Evolutionary conservation across 1,140 invertebrate species (phyloP).

Genomic region (Steinernema khuongi): DNA sequence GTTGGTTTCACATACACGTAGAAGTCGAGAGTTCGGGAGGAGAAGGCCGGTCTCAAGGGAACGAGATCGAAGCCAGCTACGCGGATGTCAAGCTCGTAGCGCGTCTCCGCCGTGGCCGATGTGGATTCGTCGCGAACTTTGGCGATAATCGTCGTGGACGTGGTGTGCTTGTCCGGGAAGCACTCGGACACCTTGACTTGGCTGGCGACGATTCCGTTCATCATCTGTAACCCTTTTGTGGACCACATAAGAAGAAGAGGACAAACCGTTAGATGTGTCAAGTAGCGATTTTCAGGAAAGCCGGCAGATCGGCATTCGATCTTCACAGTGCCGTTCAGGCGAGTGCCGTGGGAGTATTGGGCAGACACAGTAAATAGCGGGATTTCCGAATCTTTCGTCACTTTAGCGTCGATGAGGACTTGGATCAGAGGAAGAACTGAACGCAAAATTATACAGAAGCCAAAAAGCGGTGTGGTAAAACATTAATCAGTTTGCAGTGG

Average conservation of each 20-base stretch:
- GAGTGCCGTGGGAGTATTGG: not conserved
- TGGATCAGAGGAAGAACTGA: not conserved
- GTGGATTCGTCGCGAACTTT: not conserved
- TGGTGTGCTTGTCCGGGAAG: not conserved
- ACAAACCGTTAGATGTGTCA: not conserved
- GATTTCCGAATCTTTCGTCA: not conserved
- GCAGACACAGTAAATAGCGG: not conserved
- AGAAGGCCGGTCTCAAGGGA: constrained; percentile 28
- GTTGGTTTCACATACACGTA: not conserved
- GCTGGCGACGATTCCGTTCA: not conserved
- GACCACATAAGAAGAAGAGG: not conserved
- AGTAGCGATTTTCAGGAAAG: not conserved
- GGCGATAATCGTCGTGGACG: not conserved
- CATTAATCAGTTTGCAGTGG: too few species aligned
- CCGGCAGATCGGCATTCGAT: not conserved
- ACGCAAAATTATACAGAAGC: too few species aligned
- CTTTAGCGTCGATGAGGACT: not conserved
- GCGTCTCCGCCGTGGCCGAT: not conserved
- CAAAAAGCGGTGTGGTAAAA: too few species aligned
- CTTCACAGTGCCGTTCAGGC: not conserved
- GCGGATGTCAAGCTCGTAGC: not conserved
- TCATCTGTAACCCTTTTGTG: not conserved
- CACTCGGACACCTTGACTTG: not conserved
- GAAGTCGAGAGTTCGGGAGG: not conserved
- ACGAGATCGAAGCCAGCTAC: constrained; percentile 23